A percentile compares a stretch with the other conserved stretches of the same genome.
Evolutionary conservation across 2,888 invertebrate species (phyloP).

Genomic region (Saturnia japonica): DNA sequence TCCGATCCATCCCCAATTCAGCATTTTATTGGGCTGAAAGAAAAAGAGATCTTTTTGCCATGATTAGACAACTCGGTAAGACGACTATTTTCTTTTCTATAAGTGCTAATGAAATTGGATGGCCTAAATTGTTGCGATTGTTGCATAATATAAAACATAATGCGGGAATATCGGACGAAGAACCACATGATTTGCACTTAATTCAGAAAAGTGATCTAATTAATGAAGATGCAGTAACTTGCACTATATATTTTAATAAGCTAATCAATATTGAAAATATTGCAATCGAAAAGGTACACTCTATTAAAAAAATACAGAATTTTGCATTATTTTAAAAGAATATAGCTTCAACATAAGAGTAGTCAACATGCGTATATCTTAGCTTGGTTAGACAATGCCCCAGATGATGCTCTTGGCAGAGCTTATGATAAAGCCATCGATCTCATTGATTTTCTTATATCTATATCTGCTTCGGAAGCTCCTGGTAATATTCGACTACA

Average conservation of each 20-base stretch:
- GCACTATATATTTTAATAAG: constrained; percentile 41
- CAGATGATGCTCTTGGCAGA: neutral
- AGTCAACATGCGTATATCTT: neutral
- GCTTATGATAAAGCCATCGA: neutral
- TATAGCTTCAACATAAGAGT: neutral
- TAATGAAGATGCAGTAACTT: constrained; percentile 39
- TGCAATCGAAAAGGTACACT: constrained; percentile 37
- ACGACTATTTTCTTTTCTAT: constrained; percentile 39
- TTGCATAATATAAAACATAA: constrained; percentile 8
- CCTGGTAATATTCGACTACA: neutral
- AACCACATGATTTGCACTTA: neutral
- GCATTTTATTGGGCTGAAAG: constrained; percentile 44
- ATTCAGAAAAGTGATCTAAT: constrained; percentile 27
- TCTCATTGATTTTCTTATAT: neutral
- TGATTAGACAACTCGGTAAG: constrained; percentile 43
- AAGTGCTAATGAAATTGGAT: constrained; percentile 51
- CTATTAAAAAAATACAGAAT: constrained; percentile 31
- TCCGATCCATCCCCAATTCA: constrained; percentile 43
- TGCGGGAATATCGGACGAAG: neutral
- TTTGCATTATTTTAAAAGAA: neutral
- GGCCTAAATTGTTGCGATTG: constrained; percentile 5
- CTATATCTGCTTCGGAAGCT: neutral
- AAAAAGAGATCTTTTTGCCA: constrained; percentile 41
- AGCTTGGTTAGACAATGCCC: neutral
- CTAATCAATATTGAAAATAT: constrained; percentile 36